phyloP scores from a whole-genome alignment of 2,888 invertebrate genomes.

The Acleris literana region DNA sequence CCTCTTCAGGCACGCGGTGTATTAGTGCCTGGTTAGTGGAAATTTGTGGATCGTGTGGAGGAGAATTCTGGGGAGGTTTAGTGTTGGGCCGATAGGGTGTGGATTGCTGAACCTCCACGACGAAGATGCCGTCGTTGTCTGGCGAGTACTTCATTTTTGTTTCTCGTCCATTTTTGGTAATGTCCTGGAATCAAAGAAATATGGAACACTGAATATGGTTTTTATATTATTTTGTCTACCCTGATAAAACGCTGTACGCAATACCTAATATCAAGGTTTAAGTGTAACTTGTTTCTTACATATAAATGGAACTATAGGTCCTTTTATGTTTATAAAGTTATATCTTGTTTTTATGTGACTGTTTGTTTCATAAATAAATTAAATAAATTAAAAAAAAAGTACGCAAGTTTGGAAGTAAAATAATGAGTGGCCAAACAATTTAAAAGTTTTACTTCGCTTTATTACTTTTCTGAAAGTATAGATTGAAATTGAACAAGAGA shows the following conservation, averaged over 20 bases:
- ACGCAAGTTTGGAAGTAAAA: too few species aligned
- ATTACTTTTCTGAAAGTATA: too few species aligned
- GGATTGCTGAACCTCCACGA: slow-evolving; percentile 86
- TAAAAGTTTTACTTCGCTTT: too few species aligned
- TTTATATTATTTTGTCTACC: background rate
- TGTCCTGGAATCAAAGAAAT: slow-evolving; percentile 82
- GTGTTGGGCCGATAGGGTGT: slow-evolving; percentile 67
- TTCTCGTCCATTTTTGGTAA: slow-evolving; percentile 87
- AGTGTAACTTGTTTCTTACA: too few species aligned
- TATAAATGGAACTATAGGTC: too few species aligned
- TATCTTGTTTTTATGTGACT: too few species aligned
- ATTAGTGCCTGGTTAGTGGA: slow-evolving; percentile 78
- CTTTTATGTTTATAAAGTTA: too few species aligned
- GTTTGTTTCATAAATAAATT: too few species aligned
- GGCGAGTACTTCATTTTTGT: slow-evolving; percentile 90
- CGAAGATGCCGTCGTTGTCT: slow-evolving; percentile 89
- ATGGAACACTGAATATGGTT: background rate
- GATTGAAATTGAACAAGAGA: too few species aligned
- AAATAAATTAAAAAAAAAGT: too few species aligned
- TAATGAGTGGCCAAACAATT: too few species aligned
- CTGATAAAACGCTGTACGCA: background rate
- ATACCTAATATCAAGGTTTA: too few species aligned
- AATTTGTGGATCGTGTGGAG: slow-evolving; percentile 70
- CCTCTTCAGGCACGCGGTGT: slow-evolving; percentile 72
- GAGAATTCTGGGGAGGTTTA: slow-evolving; percentile 63